A percentile compares a stretch with the other conserved stretches of the same genome.
Evolutionary conservation across 2,888 invertebrate species (phyloP).

Genomic region (Acrobasis consociella): DNA sequence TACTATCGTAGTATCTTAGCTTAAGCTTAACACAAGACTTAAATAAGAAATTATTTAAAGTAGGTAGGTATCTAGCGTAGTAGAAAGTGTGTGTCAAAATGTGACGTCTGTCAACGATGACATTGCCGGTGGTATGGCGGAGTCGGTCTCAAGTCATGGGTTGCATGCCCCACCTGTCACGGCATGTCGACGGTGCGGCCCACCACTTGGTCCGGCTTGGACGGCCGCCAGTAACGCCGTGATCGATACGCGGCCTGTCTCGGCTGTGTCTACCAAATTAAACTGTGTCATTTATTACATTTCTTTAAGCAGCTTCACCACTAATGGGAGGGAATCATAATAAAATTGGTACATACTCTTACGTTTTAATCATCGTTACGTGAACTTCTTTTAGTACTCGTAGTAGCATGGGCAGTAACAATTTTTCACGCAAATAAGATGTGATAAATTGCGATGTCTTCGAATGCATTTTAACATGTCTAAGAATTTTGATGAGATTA

Average conservation of each 20-base stretch:
- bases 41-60: too few species aligned
- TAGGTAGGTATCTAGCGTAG: background rate
- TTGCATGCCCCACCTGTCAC: slow-evolving; percentile 80
- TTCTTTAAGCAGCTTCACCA: slow-evolving; percentile 70
- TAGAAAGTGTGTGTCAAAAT: slow-evolving; percentile 45
- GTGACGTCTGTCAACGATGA: slow-evolving; percentile 53
- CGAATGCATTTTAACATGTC: too few species aligned
- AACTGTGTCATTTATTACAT: slow-evolving; percentile 78
- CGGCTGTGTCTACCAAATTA: slow-evolving; percentile 80
- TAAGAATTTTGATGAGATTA: too few species aligned
- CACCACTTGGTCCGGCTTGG: slow-evolving; percentile 78
- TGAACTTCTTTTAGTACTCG: background rate
- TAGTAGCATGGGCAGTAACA: background rate
- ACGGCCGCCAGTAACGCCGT: slow-evolving; percentile 70
- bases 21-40: too few species aligned
- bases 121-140: slow-evolving; percentile 56
- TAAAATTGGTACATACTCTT: slow-evolving; percentile 29
- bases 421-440: too few species aligned
- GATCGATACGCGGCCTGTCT: slow-evolving; percentile 76
- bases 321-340: slow-evolving; percentile 65
- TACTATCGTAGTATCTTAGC: slow-evolving; percentile 17
- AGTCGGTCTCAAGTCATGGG: slow-evolving; percentile 69
- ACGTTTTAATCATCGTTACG: background rate
- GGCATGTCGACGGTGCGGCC: slow-evolving; percentile 72
- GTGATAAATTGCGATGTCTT: too few species aligned